Evolutionary conservation across 2,888 invertebrate species (phyloP).

Genomic region (Synanthedon myopaeformis): DNA sequence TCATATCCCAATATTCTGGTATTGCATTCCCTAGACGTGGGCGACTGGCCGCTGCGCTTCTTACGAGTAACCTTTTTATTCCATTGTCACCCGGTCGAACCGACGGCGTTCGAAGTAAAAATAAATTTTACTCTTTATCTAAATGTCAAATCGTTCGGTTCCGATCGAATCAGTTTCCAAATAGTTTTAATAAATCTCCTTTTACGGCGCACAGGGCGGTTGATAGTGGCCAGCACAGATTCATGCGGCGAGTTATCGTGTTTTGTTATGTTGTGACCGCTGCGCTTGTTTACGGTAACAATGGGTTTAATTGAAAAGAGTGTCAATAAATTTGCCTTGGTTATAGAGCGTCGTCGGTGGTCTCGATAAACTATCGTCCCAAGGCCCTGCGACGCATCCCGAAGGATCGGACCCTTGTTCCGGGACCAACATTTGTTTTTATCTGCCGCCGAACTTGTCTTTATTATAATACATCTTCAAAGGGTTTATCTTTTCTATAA

Average conservation of each 20-base stretch:
- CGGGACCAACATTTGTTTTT: constrained; percentile 51
- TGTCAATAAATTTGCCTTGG: constrained; percentile 68
- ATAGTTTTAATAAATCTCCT: constrained; percentile 72
- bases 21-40: constrained; percentile 24
- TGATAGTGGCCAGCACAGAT: constrained; percentile 55
- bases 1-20: no score
- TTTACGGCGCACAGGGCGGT: constrained; percentile 55
- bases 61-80: constrained; percentile 70
- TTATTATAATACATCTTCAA: constrained; percentile 55
- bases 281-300: constrained; percentile 53
- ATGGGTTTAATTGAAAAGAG: constrained; percentile 68
- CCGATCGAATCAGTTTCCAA: constrained; percentile 70
- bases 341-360: constrained; percentile 53
- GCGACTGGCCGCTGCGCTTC: constrained; percentile 52
- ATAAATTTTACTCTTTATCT: constrained; percentile 70
- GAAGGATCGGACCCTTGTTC: constrained; percentile 47
- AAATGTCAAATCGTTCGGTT: constrained; percentile 70
- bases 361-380: constrained; percentile 48
- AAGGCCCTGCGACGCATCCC: constrained; percentile 37
- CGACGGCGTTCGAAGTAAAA: constrained; percentile 52
- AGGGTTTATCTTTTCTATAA: constrained; percentile 43
- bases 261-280: constrained; percentile 63
- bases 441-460: constrained; percentile 53
- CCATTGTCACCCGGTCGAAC: constrained; percentile 62
- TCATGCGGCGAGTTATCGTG: constrained; percentile 64